A percentile compares a stretch with the other conserved stretches of the same genome.
Conservation (phyloP, 2,888 invertebrate genomes). For the Panzeria rudis region DNA sequence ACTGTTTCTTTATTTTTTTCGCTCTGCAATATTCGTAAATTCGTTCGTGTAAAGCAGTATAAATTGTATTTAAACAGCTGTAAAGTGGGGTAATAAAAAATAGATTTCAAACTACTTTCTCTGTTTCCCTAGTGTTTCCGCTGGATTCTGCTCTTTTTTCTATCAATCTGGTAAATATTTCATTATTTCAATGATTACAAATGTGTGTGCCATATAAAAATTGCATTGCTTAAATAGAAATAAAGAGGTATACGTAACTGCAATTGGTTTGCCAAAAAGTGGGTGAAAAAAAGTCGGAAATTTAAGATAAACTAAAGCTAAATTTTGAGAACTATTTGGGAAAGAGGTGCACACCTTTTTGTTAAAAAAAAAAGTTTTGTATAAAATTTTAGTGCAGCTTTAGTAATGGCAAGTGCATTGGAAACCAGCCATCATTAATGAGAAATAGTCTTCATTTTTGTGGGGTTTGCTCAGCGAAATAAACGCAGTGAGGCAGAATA, state of each 20-base stretch:
- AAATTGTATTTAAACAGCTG: conserved; percentile 67
- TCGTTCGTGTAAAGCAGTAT: conserved; percentile 64
- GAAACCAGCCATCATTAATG: neutral
- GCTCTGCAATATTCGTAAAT: conserved; percentile 31
- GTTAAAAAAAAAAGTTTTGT: neutral
- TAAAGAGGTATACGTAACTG: conserved; percentile 21
- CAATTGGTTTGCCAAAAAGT: conserved; percentile 2
- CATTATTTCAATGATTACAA: conserved; percentile 46
- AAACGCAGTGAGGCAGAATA: conserved; percentile 10
- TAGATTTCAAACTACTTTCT: conserved; percentile 50
- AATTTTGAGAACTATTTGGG: neutral
- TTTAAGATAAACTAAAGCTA: too few relatives aligned
- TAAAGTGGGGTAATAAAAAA: conserved; percentile 65
- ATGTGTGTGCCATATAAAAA: conserved; percentile 7
- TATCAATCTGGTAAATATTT: conserved; percentile 48
- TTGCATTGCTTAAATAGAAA: conserved; percentile 17
- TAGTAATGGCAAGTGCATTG: neutral
- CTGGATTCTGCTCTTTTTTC: neutral
- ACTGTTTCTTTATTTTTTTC: neutral
- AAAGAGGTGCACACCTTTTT: neutral
- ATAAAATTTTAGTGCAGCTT: neutral
- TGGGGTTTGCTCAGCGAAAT: neutral
- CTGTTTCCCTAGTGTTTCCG: conserved; percentile 12
- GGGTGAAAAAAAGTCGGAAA: neutral
- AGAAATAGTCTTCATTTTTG: neutral